phyloP scores from a whole-genome alignment of 2,888 invertebrate genomes.

The Nomada ferruginata region DNA sequence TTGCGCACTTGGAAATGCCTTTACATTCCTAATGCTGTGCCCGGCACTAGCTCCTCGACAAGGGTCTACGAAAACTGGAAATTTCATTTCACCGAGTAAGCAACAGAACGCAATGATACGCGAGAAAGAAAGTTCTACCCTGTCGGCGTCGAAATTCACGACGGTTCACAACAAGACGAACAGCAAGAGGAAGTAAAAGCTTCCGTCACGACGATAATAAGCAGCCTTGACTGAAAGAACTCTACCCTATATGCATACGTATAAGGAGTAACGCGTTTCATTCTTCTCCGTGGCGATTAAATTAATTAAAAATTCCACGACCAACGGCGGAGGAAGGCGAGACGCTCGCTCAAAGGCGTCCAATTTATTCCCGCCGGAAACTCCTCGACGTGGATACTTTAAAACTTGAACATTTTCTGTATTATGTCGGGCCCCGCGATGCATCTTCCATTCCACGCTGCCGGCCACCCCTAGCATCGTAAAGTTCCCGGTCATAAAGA shows the following conservation, averaged over 20 bases:
- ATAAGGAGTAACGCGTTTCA: not conserved
- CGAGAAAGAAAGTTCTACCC: not conserved
- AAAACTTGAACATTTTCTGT: slow-evolving; percentile 30
- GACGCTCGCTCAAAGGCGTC: slow-evolving; percentile 13
- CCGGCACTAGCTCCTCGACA: not conserved
- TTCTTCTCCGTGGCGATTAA: slow-evolving; percentile 19
- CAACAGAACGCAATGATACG: not conserved
- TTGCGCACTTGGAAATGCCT: not conserved
- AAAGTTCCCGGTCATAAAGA: slow-evolving; percentile 27
- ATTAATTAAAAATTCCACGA: slow-evolving; percentile 28
- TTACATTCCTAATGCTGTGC: not conserved
- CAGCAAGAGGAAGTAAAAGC: not conserved
- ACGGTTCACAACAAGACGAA: not conserved
- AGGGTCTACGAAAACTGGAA: not conserved
- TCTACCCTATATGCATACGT: too few species aligned
- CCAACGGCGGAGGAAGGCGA: not conserved
- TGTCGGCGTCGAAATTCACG: not conserved
- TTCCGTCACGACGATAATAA: not conserved
- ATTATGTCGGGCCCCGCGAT: slow-evolving; percentile 29
- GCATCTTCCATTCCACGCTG: slow-evolving; percentile 21
- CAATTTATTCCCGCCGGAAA: slow-evolving; percentile 35
- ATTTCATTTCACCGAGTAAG: not conserved
- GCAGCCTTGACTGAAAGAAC: not conserved
- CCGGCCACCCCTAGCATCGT: not conserved
- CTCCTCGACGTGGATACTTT: slow-evolving; percentile 2